Percentiles rank a stretch among this genome's conserved stretches.
Evolutionary conservation across 2,113 vertebrate genomes (phyloP).

Genomic region (Megalops atlanticus): DNA sequence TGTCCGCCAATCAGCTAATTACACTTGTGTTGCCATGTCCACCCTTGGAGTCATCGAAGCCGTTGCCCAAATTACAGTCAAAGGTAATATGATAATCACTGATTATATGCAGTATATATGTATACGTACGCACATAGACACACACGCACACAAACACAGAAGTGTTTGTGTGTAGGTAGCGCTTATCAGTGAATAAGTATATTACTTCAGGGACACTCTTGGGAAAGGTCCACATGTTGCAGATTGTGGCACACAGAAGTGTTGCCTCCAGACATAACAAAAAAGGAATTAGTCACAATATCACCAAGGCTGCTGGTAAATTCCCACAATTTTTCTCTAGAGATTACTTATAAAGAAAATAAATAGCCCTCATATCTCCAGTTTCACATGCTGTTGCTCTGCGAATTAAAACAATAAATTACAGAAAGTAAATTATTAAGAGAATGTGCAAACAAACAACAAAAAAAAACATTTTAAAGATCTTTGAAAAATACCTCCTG

Average conservation of each 20-base stretch:
- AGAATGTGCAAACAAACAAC: not conserved
- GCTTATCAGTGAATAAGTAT: conserved; percentile 61
- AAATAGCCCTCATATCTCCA: conserved; percentile 59
- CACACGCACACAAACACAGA: too few species aligned
- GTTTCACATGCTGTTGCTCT: conserved; percentile 48
- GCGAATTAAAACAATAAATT: conserved; percentile 74
- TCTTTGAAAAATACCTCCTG: not conserved
- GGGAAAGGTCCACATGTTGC: not conserved
- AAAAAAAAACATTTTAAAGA: not conserved
- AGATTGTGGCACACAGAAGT: conserved; percentile 32
- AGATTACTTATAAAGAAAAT: conserved; percentile 64
- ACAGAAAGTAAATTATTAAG: conserved; percentile 60
- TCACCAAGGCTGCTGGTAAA: conserved; percentile 54
- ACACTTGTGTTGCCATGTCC: conserved; percentile 98
- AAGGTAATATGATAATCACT: conserved; percentile 76
- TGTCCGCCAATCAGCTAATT: conserved; percentile 97
- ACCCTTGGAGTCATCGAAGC: conserved; percentile 98
- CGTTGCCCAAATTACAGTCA: conserved; percentile 96
- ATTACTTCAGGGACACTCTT: conserved; percentile 32
- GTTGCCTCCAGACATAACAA: conserved; percentile 64
- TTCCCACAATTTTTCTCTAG: conserved; percentile 60
- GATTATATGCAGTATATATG: too few species aligned
- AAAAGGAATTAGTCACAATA: conserved; percentile 70
- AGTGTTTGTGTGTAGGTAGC: conserved; percentile 41
- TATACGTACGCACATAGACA: too few species aligned